phyloP scores from a whole-genome alignment of 2,113 vertebrate species.

The Caranx melampygus region DNA sequence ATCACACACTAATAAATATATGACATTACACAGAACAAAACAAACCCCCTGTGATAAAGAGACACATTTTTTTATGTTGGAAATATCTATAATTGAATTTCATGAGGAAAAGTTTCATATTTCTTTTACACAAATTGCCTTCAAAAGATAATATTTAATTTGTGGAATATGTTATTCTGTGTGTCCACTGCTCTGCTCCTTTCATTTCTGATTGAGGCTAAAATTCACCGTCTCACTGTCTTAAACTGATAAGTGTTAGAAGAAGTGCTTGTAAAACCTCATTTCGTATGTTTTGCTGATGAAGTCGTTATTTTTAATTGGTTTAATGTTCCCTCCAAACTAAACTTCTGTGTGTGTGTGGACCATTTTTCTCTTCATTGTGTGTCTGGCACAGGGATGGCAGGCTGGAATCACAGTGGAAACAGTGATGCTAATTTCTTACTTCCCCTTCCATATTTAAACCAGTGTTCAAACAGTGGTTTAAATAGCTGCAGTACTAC shows the following conservation, averaged over 20 bases:
- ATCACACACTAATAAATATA: background rate
- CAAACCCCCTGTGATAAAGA: background rate
- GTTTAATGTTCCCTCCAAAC: background rate
- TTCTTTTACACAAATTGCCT: background rate
- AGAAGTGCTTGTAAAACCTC: background rate
- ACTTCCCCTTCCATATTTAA: conserved; percentile 76
- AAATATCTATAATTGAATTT: background rate
- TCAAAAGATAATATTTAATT: background rate
- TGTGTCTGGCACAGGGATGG: conserved; percentile 30
- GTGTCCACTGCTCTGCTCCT: background rate
- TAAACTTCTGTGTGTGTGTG: conserved; percentile 8
- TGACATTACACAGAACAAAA: background rate
- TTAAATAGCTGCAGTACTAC: conserved; percentile 78
- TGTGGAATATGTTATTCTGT: background rate
- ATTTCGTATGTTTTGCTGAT: conserved; percentile 23
- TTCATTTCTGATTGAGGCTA: conserved; percentile 7
- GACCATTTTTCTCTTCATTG: background rate
- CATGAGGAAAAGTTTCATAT: background rate
- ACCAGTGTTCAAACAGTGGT: conserved; percentile 72
- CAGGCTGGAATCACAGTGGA: conserved; percentile 42
- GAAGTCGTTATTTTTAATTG: conserved; percentile 22
- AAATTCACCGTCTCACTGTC: background rate
- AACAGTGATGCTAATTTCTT: conserved; percentile 65
- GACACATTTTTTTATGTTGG: background rate
- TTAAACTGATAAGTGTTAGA: conserved; percentile 9